Conservation (phyloP, 1,140 invertebrate species). For the Mercenaria mercenaria region DNA sequence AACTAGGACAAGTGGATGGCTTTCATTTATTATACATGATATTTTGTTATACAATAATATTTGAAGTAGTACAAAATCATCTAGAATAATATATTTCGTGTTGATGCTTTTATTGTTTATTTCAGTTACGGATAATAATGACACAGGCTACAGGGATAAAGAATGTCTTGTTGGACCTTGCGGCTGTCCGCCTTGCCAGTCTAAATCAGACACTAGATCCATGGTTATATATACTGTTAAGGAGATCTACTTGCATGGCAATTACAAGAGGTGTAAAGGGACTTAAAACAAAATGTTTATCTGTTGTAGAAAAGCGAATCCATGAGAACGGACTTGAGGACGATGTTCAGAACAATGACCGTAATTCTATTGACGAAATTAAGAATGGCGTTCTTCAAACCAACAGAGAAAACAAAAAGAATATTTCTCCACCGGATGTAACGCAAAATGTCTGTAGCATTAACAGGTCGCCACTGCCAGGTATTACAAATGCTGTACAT, state of each 20-base stretch:
- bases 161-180: constrained; percentile 77
- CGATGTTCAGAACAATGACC: background rate
- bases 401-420: background rate
- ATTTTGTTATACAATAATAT: no score
- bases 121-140: constrained; percentile 78
- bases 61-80: no score
- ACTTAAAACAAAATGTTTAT: background rate
- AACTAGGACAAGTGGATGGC: no score
- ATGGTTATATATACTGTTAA: constrained; percentile 86
- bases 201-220: constrained; percentile 86
- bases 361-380: background rate
- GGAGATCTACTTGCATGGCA: constrained; percentile 77
- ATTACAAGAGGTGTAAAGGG: background rate
- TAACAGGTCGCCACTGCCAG: background rate
- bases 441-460: background rate
- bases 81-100: no score
- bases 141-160: constrained; percentile 71
- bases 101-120: no score
- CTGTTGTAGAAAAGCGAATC: background rate
- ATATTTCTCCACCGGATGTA: constrained; percentile 12
- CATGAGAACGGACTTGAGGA: background rate
- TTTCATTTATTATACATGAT: no score
- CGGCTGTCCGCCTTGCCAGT: constrained; percentile 84
- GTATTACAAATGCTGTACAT: background rate
- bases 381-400: background rate